These are phyloP conservation scores for Silurus meridionalis DNA, from an alignment of 2,113 vertebrate species.

Conservation along the genomic window DNA sequence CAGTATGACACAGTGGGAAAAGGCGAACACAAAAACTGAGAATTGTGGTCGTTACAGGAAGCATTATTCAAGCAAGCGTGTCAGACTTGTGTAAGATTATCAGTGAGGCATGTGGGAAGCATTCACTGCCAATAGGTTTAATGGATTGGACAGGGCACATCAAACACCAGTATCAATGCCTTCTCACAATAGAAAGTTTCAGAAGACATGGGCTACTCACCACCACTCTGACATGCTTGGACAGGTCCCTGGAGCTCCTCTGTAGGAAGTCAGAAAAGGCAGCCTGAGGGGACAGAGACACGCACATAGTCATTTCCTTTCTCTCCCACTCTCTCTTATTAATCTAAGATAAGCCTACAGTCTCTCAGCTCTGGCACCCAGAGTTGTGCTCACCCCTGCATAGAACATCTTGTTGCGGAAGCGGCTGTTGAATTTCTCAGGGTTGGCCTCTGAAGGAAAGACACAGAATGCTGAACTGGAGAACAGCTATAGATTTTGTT, in stretches of 20 bases:
- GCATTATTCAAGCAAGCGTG: background rate
- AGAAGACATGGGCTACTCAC: slow-evolving; percentile 74
- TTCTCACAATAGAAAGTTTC: background rate
- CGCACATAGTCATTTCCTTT: slow-evolving; percentile 24
- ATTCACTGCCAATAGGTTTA: slow-evolving; percentile 7
- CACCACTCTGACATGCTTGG: slow-evolving; percentile 94
- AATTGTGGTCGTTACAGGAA: background rate
- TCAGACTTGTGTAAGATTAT: slow-evolving; percentile 29
- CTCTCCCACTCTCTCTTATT: background rate
- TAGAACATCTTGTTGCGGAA: slow-evolving; percentile 96
- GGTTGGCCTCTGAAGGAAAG: slow-evolving; percentile 82
- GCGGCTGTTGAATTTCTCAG: slow-evolving; percentile 91
- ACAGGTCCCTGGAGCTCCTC: slow-evolving; percentile 95
- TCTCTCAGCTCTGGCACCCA: slow-evolving; percentile 11
- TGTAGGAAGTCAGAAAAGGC: slow-evolving; percentile 97
- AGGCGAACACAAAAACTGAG: background rate
- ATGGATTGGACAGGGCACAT: slow-evolving; percentile 30
- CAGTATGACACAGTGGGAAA: background rate
- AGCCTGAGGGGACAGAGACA: slow-evolving; percentile 76
- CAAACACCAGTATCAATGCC: background rate
- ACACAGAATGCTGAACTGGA: background rate
- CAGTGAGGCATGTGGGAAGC: background rate
- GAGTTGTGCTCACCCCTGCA: slow-evolving; percentile 66
- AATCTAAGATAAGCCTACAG: background rate
- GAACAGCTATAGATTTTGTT: background rate